Base-by-base conservation (phyloP, 2,888 invertebrate genomes). In the Eilema caniola region DNA sequence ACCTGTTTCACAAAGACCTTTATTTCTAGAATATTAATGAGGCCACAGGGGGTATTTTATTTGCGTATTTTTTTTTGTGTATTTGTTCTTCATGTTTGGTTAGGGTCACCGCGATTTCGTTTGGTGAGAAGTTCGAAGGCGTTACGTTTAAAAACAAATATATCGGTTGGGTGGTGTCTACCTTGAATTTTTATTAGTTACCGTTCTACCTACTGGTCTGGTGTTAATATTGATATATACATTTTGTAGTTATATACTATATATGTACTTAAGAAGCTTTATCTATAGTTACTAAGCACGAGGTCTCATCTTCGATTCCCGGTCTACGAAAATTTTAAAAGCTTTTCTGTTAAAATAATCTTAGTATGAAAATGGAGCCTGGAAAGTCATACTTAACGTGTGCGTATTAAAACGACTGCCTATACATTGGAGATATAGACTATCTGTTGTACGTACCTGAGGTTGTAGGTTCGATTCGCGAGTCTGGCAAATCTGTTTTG, bases 1-100 rank as follows among this genome's bases (percentile, higher is more conserved):
- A 94, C 93, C 91, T 92, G 94, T 93, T 93, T 91, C 86, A 90
- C 89, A 89, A 89, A 92, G 90, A 89, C 86, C 86, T 88, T 86
- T 87, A 88, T 86, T 72, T 72, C 88, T 85, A 83, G 89, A 89
- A 92, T 89, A 88, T 82, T 90, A 92, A 93, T 90, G 90, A 92
- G 89, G 87, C 88, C 87, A 86, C 86, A 85, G 83, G 89, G 88
- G 90, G 77, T 78, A 78, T 76, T 80, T 75, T 83, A 79, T 84
- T 86, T 86, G 83, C 82, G 74, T 77, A 78, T 77, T 79, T 82
- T 79, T 82, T 37, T 82, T 82, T 74, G 75, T 72, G 65, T 82
- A 68, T 78, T 79, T 59, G 70, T 67, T 76, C 24, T 69, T 78
- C 66, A 33, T 80, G 72, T 81, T 69, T 72, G 75, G 41, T 67